These are phyloP conservation scores for Pogonomyrmex barbatus DNA, from an alignment of 1,140 invertebrate genomes.

Conservation along the genomic window DNA sequence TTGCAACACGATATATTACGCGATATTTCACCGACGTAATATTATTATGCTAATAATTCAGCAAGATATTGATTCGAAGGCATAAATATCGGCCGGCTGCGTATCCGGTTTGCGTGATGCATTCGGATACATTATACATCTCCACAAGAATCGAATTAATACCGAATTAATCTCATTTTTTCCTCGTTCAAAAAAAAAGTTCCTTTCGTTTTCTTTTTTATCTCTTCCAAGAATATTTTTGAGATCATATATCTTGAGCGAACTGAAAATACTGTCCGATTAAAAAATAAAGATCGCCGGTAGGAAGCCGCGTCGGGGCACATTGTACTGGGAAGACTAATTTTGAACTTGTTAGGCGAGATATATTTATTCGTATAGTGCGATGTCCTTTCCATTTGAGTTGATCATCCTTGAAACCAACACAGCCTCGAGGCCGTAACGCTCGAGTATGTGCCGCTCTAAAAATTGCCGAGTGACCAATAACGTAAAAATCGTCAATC, in stretches of 20 bases:
- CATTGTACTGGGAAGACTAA: slow-evolving; percentile 2
- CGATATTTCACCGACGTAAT: neutral
- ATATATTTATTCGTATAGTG: neutral
- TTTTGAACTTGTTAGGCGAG: slow-evolving; percentile 6
- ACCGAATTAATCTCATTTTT: neutral
- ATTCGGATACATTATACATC: slow-evolving; percentile 36
- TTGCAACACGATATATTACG: neutral
- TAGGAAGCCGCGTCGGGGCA: neutral
- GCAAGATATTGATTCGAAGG: neutral
- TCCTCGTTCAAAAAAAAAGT: neutral
- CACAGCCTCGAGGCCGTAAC: slow-evolving; percentile 11
- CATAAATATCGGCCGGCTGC: neutral
- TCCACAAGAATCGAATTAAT: neutral
- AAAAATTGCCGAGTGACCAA: slow-evolving; percentile 22
- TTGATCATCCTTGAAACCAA: neutral
- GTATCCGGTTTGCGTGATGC: neutral
- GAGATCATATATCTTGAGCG: neutral
- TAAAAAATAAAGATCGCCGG: neutral
- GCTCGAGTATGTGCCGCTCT: neutral
- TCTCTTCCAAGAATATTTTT: neutral
- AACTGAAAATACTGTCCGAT: neutral
- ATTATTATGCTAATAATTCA: slow-evolving; percentile 3
- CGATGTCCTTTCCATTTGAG: slow-evolving; percentile 31
- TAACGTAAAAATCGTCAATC: neutral
- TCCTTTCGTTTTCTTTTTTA: neutral